Percentiles rank a stretch among this genome's conserved stretches.
Conservation (phyloP, 2,888 invertebrate species). For the Epinotia brunnichana region DNA sequence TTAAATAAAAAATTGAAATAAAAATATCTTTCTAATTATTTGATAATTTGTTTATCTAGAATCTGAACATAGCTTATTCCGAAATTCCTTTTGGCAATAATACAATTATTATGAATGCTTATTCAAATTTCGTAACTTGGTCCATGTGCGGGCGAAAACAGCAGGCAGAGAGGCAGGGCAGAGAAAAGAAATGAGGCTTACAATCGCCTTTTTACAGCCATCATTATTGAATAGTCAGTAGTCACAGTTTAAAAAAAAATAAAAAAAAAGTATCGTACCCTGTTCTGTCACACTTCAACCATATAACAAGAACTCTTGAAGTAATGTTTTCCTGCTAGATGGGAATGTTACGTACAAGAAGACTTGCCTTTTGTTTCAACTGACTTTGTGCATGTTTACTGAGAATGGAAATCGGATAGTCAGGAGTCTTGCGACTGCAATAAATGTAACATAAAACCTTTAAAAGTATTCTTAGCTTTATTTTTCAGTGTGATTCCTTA, state of each 20-base stretch:
- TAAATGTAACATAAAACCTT: background rate
- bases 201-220: too few species aligned
- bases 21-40: too few species aligned
- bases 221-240: too few species aligned
- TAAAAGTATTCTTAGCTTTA: background rate
- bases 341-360: background rate
- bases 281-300: background rate
- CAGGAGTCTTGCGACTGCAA: background rate
- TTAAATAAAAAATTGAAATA: too few species aligned
- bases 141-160: too few species aligned
- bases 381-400: constrained; percentile 14
- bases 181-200: too few species aligned
- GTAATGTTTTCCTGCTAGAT: constrained; percentile 20
- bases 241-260: background rate
- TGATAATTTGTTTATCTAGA: too few species aligned
- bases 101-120: too few species aligned
- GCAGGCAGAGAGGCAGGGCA: too few species aligned
- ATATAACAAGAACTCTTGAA: constrained; percentile 12
- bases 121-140: too few species aligned
- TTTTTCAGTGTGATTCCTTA: background rate
- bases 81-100: too few species aligned
- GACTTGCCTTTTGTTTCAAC: constrained; percentile 9
- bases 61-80: too few species aligned
- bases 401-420: constrained; percentile 4
- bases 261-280: background rate